These are phyloP conservation scores for Chaetops frenatus DNA, from an alignment of 2,113 vertebrate genomes.

Conservation along the genomic window DNA sequence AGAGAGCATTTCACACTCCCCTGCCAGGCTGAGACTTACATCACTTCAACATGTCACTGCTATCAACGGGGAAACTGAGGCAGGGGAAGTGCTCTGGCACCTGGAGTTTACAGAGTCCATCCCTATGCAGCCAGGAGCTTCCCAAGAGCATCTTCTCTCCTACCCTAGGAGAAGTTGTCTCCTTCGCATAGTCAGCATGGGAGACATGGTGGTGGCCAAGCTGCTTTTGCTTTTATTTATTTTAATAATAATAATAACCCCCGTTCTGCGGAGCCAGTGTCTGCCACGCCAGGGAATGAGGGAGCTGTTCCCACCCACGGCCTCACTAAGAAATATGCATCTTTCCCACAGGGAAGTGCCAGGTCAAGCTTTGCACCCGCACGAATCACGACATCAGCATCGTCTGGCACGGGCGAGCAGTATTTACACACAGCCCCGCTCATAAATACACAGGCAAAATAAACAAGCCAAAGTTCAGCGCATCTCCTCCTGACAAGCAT, in stretches of 20 bases:
- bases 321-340: slow-evolving; percentile 64
- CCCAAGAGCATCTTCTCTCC: neutral
- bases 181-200: neutral
- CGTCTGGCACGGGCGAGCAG: slow-evolving; percentile 18
- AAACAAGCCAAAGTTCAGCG: slow-evolving; percentile 27
- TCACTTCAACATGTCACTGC: neutral
- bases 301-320: neutral
- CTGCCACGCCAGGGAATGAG: neutral
- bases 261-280: neutral
- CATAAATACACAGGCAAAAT: neutral
- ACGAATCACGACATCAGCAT: neutral
- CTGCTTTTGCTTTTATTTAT: neutral
- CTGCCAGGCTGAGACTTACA: fast-evolving
- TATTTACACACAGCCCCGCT: neutral
- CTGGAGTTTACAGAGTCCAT: fast-evolving
- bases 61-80: neutral
- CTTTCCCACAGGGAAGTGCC: neutral
- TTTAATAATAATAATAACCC: neutral
- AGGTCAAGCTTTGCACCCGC: slow-evolving; percentile 50
- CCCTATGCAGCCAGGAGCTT: fast-evolving
- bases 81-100: neutral
- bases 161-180: neutral
- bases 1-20: neutral
- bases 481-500: slow-evolving; percentile 68
- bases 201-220: neutral